Base-by-base conservation (phyloP, 1,140 invertebrate genomes). In the Ooceraea biroi region DNA sequence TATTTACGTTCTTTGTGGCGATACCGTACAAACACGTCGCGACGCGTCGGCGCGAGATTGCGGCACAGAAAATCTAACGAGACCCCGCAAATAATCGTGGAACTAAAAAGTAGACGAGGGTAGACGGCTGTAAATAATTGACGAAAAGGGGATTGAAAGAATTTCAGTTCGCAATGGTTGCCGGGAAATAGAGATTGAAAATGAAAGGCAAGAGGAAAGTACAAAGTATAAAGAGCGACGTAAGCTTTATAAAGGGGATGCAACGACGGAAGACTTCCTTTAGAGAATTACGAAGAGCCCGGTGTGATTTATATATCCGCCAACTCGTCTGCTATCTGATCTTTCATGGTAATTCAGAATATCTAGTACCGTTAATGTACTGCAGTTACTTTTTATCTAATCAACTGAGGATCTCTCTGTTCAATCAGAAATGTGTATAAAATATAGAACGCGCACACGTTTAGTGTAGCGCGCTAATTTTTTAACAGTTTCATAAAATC, bases 71-170 rank as follows among this genome's bases (percentile, higher is more conserved):
- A 55, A 78, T 69, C 55, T 68, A 78, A 78, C 50, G 50, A 78
- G 63, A 69, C 22, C 7, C 25, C 12, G 25, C 19, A 46, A 19
- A 78, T 78, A 69, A 69, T 78, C 63, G 36, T n/a, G 61, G 12
- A 69, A 22, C 14, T 19, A 71, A 69, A 78, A n/a, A 55, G 36
- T 11, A 69, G 50, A 41, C 30, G 76, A 69, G 44, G 36, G 65
- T 8, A 48, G 63, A 2, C 55, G 63, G 63, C 48, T 69, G 48
- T 78, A 48, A 78, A 78, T 78, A 78, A 78, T 78, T 80, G 76
- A 71, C 50, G 65, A 71, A 69, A 71, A 46, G 65, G 25, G 36
- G 52, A 80, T 80, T 80, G 76, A 80, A 80, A 80, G 50, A 58
- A 36, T 36, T 80, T 78, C 36, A 22, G 61, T 55, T 57, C 25